A percentile compares a stretch with the other conserved stretches of the same genome.
Evolutionary conservation across 2,888 invertebrate species (phyloP).

Genomic region (Seladonia tumulorum): DNA sequence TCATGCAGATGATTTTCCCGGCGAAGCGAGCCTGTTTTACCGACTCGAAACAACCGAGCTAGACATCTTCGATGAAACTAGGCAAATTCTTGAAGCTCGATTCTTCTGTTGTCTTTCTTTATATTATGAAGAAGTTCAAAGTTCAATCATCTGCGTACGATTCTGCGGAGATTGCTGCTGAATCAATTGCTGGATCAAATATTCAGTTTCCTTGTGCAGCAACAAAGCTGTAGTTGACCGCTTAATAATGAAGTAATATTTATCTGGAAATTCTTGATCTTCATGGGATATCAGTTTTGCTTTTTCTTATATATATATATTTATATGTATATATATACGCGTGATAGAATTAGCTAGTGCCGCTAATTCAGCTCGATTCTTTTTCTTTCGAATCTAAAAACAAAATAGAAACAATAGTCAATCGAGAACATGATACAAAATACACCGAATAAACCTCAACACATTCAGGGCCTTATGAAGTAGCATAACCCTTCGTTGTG

Average conservation of each 20-base stretch:
- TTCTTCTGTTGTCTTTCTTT: constrained; percentile 9
- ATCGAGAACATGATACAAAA: not conserved
- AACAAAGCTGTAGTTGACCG: constrained; percentile 55
- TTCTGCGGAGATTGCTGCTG: constrained; percentile 43
- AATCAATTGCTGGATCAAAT: constrained; percentile 20
- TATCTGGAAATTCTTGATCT: constrained; percentile 68
- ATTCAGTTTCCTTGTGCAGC: constrained; percentile 42
- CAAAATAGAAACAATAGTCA: constrained; percentile 30
- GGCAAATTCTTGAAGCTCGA: not conserved
- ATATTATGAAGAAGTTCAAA: not conserved
- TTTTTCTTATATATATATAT: constrained; percentile 54
- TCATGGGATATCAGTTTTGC: constrained; percentile 63
- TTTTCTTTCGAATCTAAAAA: constrained; percentile 89
- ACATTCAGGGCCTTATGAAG: not conserved
- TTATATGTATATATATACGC: constrained; percentile 45
- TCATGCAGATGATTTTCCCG: constrained; percentile 47
- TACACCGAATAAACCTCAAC: not conserved
- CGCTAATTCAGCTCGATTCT: constrained; percentile 88
- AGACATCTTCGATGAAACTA: constrained; percentile 17
- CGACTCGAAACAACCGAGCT: constrained; percentile 6
- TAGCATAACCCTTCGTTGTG: not conserved
- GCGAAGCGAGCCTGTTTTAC: constrained; percentile 24
- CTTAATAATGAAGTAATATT: constrained; percentile 56
- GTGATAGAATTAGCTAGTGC: constrained; percentile 59
- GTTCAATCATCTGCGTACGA: constrained; percentile 51